Base-by-base conservation (phyloP, 2,113 vertebrate species). In the Pavo muticus region DNA sequence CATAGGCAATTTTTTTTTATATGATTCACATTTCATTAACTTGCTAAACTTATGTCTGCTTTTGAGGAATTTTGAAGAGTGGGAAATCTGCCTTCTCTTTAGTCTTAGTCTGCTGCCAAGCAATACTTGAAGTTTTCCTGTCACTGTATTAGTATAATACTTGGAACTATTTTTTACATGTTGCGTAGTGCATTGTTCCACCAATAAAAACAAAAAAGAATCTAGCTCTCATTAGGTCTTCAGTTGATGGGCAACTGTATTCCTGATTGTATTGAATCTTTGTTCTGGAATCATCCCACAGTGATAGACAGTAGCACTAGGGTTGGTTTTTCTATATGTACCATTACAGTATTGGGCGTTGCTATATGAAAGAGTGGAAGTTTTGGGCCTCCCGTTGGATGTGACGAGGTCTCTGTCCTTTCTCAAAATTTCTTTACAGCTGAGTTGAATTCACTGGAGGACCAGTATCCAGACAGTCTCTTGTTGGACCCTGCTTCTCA, bases 61-160 rank as follows among this genome's bases (percentile, higher is more conserved):
- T 81, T 71, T 88, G 47, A 85, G 60, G 82, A 86, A 67, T 93
- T 94, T 69, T 88, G 78, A 92, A 52, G 61, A 52, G n/a, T 86
- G 27, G 24, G 30, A 88, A 72, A 78, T 14, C 68, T 94, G 47
- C 37, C 47, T 93, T 47, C 56, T 84, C 21, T 77, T 57, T 21
- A 81, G 52, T 72, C 39, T 64, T 50, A 75, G 44, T 64, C 37
- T 93, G 35, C 77, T 93, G 54, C 81, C 50, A 6, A 32, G 37
- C 56, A 81, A 19, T 75, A 54, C 30, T 95, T 95, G 71, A 1
- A 83, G 27, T 42, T 91, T 95, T 10, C 35, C 50, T 90, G 73
- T 86, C 88, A 61, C n/a, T n/a, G 9, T 75, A 35, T 95, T 93
- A 65, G 70, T 32, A 7, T 90, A 92, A 52, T 77, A 84, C 67